A percentile compares a stretch with the other conserved stretches of the same genome.
phyloP scores from a whole-genome alignment of 2,113 vertebrate genomes.

The Chauna torquata region DNA sequence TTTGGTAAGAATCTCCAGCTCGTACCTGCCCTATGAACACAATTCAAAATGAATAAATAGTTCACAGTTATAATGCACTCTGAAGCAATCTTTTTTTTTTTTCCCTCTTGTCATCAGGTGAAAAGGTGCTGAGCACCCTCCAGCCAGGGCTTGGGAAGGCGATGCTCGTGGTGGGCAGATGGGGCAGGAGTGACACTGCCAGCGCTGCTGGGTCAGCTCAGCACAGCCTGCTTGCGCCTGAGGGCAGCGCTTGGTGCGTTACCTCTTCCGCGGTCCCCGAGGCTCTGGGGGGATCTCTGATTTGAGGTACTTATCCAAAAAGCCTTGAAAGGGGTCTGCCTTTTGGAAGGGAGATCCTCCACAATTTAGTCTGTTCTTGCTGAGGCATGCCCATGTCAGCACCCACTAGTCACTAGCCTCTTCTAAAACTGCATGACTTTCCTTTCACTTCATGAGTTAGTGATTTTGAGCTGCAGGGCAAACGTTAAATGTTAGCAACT shows the following conservation, averaged over 20 bases:
- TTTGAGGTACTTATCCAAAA: background rate
- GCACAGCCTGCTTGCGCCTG: too few relatives aligned
- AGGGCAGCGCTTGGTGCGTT: background rate
- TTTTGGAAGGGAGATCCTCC: background rate
- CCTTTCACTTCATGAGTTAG: background rate
- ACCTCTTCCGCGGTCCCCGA: fast-evolving
- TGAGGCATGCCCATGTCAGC: background rate
- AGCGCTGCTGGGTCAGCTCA: too few relatives aligned
- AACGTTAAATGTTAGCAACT: background rate
- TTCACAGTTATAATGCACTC: background rate
- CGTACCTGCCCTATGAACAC: background rate
- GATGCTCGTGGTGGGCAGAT: background rate
- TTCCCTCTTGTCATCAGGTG: background rate
- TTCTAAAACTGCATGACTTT: background rate
- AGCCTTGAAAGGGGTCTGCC: background rate
- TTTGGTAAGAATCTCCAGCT: background rate
- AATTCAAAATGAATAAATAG: background rate
- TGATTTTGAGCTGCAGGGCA: slow-evolving; percentile 9
- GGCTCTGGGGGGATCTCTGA: background rate
- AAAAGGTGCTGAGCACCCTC: too few relatives aligned
- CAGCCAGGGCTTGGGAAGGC: background rate
- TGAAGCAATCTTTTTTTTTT: background rate
- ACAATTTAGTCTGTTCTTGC: fast-evolving
- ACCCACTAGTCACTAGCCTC: background rate
- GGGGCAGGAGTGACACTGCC: background rate